Percentiles rank a stretch among this genome's conserved stretches.
Conservation (phyloP, 2,797 vertebrate species). For the Myotis pilosus region DNA sequence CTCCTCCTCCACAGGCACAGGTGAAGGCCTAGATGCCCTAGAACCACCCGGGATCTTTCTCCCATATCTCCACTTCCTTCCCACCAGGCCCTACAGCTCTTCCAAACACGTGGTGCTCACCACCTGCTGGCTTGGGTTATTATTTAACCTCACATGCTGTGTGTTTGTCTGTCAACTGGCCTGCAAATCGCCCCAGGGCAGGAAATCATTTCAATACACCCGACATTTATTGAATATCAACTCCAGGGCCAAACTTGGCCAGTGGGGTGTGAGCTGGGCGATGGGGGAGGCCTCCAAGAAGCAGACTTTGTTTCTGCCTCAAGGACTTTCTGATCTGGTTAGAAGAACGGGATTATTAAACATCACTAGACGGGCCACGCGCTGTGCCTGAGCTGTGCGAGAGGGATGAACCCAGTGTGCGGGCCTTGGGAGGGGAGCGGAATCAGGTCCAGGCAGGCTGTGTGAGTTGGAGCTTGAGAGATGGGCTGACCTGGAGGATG, state of each 20-base stretch:
- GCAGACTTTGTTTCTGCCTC: constrained; percentile 55
- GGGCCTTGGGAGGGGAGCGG: not conserved
- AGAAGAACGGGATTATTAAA: constrained; percentile 63
- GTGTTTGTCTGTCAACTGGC: constrained; percentile 28
- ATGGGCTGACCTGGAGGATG: not conserved
- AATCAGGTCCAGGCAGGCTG: not conserved
- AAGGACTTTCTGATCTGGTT: constrained; percentile 69
- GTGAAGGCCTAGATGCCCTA: not conserved
- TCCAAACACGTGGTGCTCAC: constrained; percentile 17
- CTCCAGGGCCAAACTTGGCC: not conserved
- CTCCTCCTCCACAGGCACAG: not conserved
- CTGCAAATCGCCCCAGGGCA: not conserved
- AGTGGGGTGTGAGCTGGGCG: not conserved
- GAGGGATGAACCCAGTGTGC: constrained; percentile 30
- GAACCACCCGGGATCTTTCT: constrained; percentile 7
- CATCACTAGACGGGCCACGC: constrained; percentile 2
- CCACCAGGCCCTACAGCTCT: not conserved
- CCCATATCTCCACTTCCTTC: not conserved
- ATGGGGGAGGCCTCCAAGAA: not conserved
- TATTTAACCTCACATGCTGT: constrained; percentile 50
- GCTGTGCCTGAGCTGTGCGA: not conserved
- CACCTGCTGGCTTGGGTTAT: constrained; percentile 63
- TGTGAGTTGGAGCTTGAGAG: not conserved
- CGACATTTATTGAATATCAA: constrained; percentile 25
- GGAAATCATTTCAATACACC: constrained; percentile 61